A percentile compares a stretch with the other conserved stretches of the same genome.
phyloP scores from a whole-genome alignment of 2,113 vertebrate species.

The Poecilia latipinna region DNA sequence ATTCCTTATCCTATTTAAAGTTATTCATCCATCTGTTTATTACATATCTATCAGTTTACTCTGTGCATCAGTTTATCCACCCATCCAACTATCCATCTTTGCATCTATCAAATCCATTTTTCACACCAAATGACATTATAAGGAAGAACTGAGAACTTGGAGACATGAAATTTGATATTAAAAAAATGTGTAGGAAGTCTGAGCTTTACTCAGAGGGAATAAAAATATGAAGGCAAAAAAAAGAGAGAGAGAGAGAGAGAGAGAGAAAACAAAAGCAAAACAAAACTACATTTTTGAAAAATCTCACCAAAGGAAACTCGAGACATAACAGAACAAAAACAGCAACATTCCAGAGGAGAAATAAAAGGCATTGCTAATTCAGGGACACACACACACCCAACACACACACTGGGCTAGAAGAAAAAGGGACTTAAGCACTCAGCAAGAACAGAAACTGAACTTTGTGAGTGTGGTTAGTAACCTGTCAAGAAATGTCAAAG shows the following conservation, averaged over 20 bases:
- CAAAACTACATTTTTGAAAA: neutral
- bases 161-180: too few relatives aligned
- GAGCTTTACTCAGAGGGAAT: too few relatives aligned
- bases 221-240: too few relatives aligned
- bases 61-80: too few relatives aligned
- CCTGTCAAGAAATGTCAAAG: constrained; percentile 2
- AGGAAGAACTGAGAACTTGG: too few relatives aligned
- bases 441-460: neutral
- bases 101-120: too few relatives aligned
- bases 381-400: neutral
- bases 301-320: neutral
- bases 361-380: constrained; percentile 1
- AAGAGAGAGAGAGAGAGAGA: neutral
- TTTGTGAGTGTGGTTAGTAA: constrained; percentile 1
- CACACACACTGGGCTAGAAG: neutral
- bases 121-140: too few relatives aligned
- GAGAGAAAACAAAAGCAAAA: neutral
- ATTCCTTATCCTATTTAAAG: too few relatives aligned
- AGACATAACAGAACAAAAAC: neutral
- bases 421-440: neutral
- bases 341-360: neutral
- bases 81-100: too few relatives aligned
- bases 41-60: neutral
- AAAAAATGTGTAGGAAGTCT: too few relatives aligned
- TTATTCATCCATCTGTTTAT: neutral